Evolutionary conservation across 2,888 invertebrate genomes (phyloP).

Genomic region (Alentia gelatinosa): DNA sequence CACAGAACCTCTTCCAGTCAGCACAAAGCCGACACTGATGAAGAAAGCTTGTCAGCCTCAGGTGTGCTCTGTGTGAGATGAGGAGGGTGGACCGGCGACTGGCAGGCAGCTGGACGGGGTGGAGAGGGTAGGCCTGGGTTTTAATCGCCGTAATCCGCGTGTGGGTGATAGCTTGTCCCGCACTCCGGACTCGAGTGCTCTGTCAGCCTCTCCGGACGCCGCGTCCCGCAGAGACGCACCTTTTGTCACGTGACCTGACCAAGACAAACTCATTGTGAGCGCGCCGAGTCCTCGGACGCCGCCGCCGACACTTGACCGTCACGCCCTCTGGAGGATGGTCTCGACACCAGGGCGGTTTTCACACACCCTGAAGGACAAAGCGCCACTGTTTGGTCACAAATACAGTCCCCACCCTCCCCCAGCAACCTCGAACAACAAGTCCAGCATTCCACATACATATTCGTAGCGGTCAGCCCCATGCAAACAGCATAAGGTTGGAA

Average conservation of each 20-base stretch:
- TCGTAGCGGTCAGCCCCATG: no score
- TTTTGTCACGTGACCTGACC: not conserved
- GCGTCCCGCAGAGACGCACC: not conserved
- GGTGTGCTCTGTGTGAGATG: no score
- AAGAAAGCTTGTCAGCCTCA: no score
- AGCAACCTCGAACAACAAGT: not conserved
- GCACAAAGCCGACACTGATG: no score
- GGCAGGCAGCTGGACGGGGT: not conserved
- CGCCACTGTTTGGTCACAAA: not conserved
- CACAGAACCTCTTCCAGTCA: no score
- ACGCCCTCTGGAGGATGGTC: not conserved
- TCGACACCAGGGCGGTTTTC: not conserved
- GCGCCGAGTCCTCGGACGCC: not conserved
- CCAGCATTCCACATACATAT: no score
- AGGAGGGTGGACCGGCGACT: not conserved
- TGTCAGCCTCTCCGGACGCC: not conserved
- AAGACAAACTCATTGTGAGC: conserved; percentile 7
- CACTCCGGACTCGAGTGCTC: not conserved
- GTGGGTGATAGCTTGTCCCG: not conserved
- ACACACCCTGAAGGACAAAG: not conserved
- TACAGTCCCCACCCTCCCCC: not conserved
- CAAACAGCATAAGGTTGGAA: not conserved
- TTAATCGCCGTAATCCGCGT: not conserved
- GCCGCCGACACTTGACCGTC: not conserved
- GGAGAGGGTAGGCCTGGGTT: not conserved